Base-by-base conservation (phyloP, 2,888 invertebrate species). In the Meiosimyza platycephala region DNA sequence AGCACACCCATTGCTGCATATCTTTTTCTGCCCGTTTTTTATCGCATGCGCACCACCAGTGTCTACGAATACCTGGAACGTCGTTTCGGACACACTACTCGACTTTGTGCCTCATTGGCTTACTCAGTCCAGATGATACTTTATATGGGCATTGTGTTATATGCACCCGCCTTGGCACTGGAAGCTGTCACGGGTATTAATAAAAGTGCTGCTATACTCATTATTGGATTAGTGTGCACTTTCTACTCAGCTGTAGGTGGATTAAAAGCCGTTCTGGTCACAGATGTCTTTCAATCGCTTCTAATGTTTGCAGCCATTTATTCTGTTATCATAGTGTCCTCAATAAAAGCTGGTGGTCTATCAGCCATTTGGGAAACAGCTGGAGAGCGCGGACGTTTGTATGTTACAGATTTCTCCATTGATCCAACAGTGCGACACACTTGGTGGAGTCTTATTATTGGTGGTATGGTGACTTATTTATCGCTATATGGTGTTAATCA, bases 141-240 rank as follows among this genome's bases (percentile, higher is more conserved):
- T n/a, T 95, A 95, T 80, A 95, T 95, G 89, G 95, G 97, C 0
- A 94, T 98, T 77, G 98, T 96, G 6, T 87, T 98, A n/a, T 98
- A 96, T 86, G 97, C 97, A 0, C 98, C 98, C 3, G 94, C 98
- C 0, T 89, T 98, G 77, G 97, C 97, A 0, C 86, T 98, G 33
- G 94, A 94, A 85, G 92, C 97, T 11, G 93, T 95, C 33, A 95
- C 95, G 2, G 94, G 94, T 15, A 88, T 95, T 28, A 90, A 90
- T 52, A 90, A 92, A 86, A 85, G 90, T 15, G 88, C 90, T 60
- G 94, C 95, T 2, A 94, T 96, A 79, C 85, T 95, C 74, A 89
- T 91, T 1, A 80, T 81, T 85, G 90, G 93, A 1, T 82, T 94
- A 67, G 94, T 92, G 3, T 96, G 95, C 83, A 94, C 95, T 0